phyloP scores from a whole-genome alignment of 2,113 vertebrate genomes.

The Cheilinus undulatus region DNA sequence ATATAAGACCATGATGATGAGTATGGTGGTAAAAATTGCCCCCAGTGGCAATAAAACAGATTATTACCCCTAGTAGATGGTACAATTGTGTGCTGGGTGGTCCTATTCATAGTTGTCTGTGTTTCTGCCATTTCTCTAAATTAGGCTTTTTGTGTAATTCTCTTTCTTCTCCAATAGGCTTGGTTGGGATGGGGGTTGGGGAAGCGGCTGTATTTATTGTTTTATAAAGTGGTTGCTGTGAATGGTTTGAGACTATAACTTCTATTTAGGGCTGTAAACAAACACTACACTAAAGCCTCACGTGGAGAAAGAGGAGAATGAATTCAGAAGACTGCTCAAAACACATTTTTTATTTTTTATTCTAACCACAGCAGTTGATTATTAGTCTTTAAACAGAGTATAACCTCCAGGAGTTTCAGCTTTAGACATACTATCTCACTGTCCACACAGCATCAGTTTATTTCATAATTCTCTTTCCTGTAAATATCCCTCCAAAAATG shows the following conservation, averaged over 20 bases:
- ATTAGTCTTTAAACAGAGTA: no score
- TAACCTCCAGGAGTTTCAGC: no score
- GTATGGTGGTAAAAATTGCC: neutral
- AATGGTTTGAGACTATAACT: slow-evolving; percentile 16
- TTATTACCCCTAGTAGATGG: neutral
- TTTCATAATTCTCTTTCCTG: no score
- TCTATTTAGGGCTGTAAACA: slow-evolving; percentile 36
- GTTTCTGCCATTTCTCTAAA: slow-evolving; percentile 1
- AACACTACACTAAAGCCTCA: no score
- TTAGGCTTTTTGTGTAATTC: neutral
- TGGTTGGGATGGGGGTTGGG: no score
- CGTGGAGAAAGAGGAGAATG: slow-evolving; percentile 1
- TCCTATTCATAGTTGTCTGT: neutral
- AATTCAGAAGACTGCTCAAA: neutral
- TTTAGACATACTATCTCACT: no score
- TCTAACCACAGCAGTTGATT: slow-evolving; percentile 5
- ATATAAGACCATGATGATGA: neutral
- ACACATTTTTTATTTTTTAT: slow-evolving; percentile 29
- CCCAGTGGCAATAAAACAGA: neutral
- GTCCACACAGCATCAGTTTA: no score
- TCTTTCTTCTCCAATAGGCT: slow-evolving; percentile 25
- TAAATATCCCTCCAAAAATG: no score
- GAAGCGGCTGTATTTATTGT: slow-evolving; percentile 20
- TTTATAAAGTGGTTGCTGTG: slow-evolving; percentile 22
- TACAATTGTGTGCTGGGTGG: neutral